Percentiles rank a stretch among this genome's conserved stretches.
phyloP scores from a whole-genome alignment of 2,888 invertebrate species.

The Agonopterix alstromeriana region DNA sequence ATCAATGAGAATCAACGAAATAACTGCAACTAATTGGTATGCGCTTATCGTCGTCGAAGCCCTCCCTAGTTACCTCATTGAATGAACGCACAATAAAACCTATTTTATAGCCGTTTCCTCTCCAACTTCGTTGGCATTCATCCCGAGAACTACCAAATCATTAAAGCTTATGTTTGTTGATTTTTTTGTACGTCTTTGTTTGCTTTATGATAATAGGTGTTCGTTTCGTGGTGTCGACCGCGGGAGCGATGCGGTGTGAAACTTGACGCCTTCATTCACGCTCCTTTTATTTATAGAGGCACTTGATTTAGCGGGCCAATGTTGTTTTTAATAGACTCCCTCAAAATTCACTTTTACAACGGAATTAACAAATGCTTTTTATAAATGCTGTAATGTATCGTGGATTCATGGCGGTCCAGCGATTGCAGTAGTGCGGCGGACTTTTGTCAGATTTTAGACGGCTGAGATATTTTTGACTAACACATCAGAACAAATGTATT shows the following conservation, averaged over 20 bases:
- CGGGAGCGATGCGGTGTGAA: conserved; percentile 69
- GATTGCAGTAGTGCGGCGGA: no score
- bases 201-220: conserved; percentile 75
- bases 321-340: conserved; percentile 57
- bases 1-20: no score
- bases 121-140: conserved; percentile 64
- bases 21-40: conserved; percentile 30
- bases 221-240: conserved; percentile 55
- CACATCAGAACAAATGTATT: no score
- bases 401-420: no score
- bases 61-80: conserved; percentile 30
- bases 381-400: no score
- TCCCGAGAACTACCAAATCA: conserved; percentile 67
- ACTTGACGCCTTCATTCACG: conserved; percentile 72
- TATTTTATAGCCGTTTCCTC: conserved; percentile 67
- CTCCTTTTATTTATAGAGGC: conserved; percentile 57
- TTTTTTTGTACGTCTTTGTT: conserved; percentile 66
- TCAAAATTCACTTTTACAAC: conserved; percentile 43
- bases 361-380: conserved; percentile 26
- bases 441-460: no score
- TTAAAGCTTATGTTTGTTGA: conserved; percentile 68
- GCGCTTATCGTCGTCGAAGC: conserved; percentile 26
- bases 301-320: conserved; percentile 67
- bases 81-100: conserved; percentile 58
- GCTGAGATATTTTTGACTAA: no score